Conservation (phyloP, 2,113 vertebrate genomes). For the Brienomyrus longianalis region DNA sequence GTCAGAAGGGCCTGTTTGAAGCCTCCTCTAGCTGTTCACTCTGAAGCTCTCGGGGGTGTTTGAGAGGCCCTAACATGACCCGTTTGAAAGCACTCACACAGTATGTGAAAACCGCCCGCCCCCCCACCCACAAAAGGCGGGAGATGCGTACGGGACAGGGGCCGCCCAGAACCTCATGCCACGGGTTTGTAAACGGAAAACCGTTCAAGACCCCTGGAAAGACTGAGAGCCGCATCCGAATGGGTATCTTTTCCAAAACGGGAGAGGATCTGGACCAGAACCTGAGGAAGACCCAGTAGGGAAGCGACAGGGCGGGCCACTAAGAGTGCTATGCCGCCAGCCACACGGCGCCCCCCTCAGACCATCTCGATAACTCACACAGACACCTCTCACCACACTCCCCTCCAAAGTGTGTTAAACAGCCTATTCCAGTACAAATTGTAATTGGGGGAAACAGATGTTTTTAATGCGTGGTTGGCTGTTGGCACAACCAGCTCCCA, state of each 20-base stretch:
- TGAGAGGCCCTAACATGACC: neutral
- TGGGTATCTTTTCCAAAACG: neutral
- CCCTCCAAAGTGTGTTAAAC: slow-evolving; percentile 30
- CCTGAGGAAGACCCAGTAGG: neutral
- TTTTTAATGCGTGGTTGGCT: slow-evolving; percentile 49
- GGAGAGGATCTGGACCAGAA: neutral
- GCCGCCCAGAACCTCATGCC: neutral
- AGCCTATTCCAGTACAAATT: slow-evolving; percentile 30
- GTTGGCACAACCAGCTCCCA: slow-evolving; percentile 29
- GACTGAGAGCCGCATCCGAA: neutral
- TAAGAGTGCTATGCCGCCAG: slow-evolving; percentile 33
- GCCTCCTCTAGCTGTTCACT: neutral
- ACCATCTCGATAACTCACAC: slow-evolving; percentile 42
- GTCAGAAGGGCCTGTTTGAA: neutral
- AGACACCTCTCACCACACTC: slow-evolving; percentile 37
- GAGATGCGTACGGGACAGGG: neutral
- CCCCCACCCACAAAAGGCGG: neutral
- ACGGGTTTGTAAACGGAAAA: neutral
- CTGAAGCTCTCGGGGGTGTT: neutral
- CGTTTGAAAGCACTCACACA: neutral
- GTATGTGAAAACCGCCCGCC: neutral
- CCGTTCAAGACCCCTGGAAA: neutral
- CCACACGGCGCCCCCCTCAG: slow-evolving; percentile 40
- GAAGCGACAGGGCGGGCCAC: neutral
- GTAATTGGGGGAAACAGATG: slow-evolving; percentile 42